Base-by-base conservation (phyloP, 1,140 invertebrate species). In the Sitophilus oryzae region DNA sequence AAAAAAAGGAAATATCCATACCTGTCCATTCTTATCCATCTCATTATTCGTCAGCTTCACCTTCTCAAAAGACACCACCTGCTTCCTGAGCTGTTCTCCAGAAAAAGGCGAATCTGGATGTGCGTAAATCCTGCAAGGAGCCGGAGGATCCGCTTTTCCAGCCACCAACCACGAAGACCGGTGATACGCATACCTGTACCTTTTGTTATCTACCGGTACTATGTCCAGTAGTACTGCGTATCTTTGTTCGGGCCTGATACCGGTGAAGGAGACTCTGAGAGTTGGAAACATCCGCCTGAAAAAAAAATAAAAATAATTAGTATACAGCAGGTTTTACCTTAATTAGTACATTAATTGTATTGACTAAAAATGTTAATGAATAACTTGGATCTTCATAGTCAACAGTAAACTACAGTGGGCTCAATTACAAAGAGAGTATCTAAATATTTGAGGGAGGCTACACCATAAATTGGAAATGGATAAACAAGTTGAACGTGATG, bases 41-140 rank as follows among this genome's bases (percentile, higher is more conserved):
- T 97, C 93, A 77, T 98, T 99, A 77, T 99, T 98, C 71, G 96
- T 99, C 59, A 99, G 83, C 76, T 99, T 99, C 71, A 98, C 91
- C 78, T 99, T 99, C 79, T 98, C 96, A 76, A 98, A 99, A 57
- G 93, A 96, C 65, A 99, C 92, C 66, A 97, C 91, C 77, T 98
- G 95, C 75, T 96, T 96, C 61, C 86, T 78, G 22, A 98, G 80
- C 73, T 96, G 93, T 70, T 98, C 94, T 34, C 93, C 94, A 59
- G 88, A 93, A 76, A 93, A 98, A 42, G 96, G 96, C 42, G 91
- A 94, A 75, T 99, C 96, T 3, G 96, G 96, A 79, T 99, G 96
- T 44, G 92, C 82, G 77, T 98, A 98, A 58, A 98, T 83, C 47
- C 95, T 78, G 43, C 86, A 85, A 30, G 93, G 93, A 10, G 95